A percentile compares a stretch with the other conserved stretches of the same genome.
These are phyloP conservation scores for Aldrovandia affinis DNA, from an alignment of 2,797 vertebrate genomes.

Conservation along the genomic window DNA sequence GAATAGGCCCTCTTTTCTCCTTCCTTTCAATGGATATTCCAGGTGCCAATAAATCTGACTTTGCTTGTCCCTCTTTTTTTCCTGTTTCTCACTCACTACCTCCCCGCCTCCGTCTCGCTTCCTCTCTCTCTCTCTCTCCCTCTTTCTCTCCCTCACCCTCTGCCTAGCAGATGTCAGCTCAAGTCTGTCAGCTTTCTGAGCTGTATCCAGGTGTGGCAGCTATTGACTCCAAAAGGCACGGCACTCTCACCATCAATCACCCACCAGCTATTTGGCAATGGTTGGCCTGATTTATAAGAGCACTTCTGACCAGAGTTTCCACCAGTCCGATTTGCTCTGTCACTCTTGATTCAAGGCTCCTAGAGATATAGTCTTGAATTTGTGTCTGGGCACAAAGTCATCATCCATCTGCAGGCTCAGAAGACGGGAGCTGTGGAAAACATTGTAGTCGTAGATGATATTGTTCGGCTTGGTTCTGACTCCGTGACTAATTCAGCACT, in stretches of 20 bases:
- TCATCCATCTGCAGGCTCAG: background rate
- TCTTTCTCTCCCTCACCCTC: background rate
- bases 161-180: conserved; percentile 12
- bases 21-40: conserved; percentile 22
- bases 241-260: background rate
- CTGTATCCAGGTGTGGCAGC: conserved; percentile 11
- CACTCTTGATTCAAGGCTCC: background rate
- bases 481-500: background rate
- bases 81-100: background rate
- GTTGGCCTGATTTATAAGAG: background rate
- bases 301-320: conserved; percentile 1
- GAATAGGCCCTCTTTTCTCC: background rate
- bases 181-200: background rate
- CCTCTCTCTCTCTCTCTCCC: background rate
- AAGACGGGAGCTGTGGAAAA: background rate
- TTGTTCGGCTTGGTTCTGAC: background rate
- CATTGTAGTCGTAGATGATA: background rate
- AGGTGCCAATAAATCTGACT: conserved; percentile 20
- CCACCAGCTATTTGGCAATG: background rate
- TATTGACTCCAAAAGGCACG: background rate
- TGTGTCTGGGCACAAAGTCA: background rate
- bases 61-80: background rate
- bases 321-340: background rate
- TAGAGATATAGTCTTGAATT: background rate
- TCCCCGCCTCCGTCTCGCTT: background rate